These are phyloP conservation scores for Anagrus nilaparvatae DNA, from an alignment of 1,140 invertebrate species.

Conservation along the genomic window DNA sequence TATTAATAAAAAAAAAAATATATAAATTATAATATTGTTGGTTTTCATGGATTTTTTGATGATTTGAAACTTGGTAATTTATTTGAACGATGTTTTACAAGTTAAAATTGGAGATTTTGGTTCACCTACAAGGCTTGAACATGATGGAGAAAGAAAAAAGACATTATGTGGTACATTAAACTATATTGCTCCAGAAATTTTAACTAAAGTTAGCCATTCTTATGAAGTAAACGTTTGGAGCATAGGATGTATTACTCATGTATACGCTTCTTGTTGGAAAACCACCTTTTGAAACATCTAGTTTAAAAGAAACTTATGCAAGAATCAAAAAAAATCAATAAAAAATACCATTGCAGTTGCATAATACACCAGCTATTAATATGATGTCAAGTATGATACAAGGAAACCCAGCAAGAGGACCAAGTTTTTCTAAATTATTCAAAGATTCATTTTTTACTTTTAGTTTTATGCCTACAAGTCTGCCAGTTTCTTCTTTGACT, in stretches of 20 bases:
- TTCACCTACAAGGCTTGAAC: constrained; percentile 82
- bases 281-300: constrained; percentile 91
- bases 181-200: constrained; percentile 94
- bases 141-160: constrained; percentile 71
- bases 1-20: no score
- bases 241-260: constrained; percentile 90
- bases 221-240: constrained; percentile 97
- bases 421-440: constrained; percentile 64
- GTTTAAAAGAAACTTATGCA: constrained; percentile 80
- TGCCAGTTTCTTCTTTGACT: constrained; percentile 83
- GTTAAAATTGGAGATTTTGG: constrained; percentile 99
- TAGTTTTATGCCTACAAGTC: constrained; percentile 65
- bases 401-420: constrained; percentile 69
- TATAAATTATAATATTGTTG: no score
- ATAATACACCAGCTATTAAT: constrained; percentile 53
- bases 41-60: constrained; percentile 90
- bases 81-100: constrained; percentile 89
- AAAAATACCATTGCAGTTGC: constrained; percentile 61
- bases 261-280: constrained; percentile 90
- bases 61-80: constrained; percentile 96
- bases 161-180: constrained; percentile 97
- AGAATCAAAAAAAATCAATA: constrained; percentile 91
- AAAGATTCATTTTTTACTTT: constrained; percentile 60
- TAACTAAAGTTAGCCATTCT: constrained; percentile 88
- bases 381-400: constrained; percentile 82